These are phyloP conservation scores for Styela clava DNA, from an alignment of 23 tunicate species.

Conservation along the genomic window DNA sequence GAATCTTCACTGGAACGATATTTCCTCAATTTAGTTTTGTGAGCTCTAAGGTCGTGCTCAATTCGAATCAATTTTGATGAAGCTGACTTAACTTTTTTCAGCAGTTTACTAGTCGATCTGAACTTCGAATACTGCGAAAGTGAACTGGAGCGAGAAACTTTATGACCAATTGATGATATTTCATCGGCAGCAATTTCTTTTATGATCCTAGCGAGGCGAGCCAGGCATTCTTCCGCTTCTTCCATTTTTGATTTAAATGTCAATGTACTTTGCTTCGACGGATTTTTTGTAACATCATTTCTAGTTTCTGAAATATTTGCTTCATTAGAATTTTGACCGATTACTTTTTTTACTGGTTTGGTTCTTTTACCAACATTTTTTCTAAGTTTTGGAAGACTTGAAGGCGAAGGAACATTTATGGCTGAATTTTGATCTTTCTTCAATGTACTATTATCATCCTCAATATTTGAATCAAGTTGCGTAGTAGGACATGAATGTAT, in stretches of 20 bases:
- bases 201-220: not conserved
- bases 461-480: not conserved
- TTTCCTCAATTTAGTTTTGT: not conserved
- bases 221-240: not conserved
- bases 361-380: not conserved
- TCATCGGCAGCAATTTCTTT: not conserved
- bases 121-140: conserved; percentile 1
- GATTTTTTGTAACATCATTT: too few relatives aligned
- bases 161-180: not conserved
- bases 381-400: too few relatives aligned
- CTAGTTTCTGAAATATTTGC: not conserved
- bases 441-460: not conserved
- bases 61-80: not conserved
- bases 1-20: not conserved
- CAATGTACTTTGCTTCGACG: not conserved
- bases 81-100: not conserved
- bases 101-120: not conserved
- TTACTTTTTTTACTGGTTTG: not conserved
- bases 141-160: not conserved
- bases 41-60: not conserved
- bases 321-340: not conserved
- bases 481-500: not conserved
- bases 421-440: not conserved
- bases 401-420: not conserved
- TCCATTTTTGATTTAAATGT: not conserved